Evolutionary conservation across 2,888 invertebrate species (phyloP).

Genomic region (Tuberolachnus salignus): DNA sequence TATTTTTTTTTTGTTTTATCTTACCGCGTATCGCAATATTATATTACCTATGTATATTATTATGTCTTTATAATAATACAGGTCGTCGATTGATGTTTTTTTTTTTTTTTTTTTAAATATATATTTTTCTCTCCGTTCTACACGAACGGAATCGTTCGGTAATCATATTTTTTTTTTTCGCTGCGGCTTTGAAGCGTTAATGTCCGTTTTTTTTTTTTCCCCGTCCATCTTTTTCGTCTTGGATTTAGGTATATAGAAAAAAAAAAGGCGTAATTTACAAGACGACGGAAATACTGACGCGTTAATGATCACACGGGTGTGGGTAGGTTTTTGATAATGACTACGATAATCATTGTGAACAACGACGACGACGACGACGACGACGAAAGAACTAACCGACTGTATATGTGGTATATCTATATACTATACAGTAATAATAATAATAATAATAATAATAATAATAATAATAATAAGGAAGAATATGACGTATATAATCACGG

Average conservation of each 20-base stretch:
- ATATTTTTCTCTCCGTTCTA: constrained; percentile 24
- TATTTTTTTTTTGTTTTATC: background rate
- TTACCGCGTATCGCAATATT: background rate
- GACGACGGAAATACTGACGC: constrained; percentile 19
- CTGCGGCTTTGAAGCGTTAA: constrained; percentile 14
- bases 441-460: background rate
- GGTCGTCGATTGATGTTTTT: background rate
- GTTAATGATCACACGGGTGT: constrained; percentile 44
- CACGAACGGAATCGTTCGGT: background rate
- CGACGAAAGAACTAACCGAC: background rate
- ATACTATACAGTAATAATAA: too few species aligned
- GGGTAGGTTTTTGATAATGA: constrained; percentile 34
- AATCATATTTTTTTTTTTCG: background rate
- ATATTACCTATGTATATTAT: background rate
- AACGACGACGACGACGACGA: constrained; percentile 20
- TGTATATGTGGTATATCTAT: too few species aligned
- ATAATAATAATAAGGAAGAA: too few species aligned
- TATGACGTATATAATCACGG: constrained; percentile 45
- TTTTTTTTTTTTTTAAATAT: background rate
- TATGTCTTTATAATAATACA: background rate
- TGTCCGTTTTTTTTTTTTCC: constrained; percentile 18
- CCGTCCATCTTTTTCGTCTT: background rate
- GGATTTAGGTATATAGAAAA: background rate
- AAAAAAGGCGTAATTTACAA: constrained; percentile 23
- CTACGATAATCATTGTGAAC: constrained; percentile 42